phyloP scores from a whole-genome alignment of 2,888 invertebrate species.

The Sphecodes monilicornis region DNA sequence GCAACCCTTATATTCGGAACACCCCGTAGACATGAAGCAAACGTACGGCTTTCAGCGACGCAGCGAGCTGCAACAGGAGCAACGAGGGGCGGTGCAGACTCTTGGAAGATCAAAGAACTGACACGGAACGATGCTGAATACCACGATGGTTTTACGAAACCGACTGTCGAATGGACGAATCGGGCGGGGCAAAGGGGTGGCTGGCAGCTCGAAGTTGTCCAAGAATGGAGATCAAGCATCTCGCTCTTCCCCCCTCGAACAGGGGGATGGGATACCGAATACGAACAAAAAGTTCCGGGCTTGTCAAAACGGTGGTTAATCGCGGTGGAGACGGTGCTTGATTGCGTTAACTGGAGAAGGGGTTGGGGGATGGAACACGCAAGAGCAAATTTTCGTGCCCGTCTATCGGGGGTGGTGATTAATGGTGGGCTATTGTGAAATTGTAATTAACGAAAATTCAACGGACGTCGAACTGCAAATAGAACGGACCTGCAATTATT shows the following conservation, averaged over 20 bases:
- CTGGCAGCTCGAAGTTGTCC: slow-evolving; percentile 27
- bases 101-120: slow-evolving; percentile 77
- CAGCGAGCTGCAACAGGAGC: slow-evolving; percentile 10
- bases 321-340: slow-evolving; percentile 34
- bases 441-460: slow-evolving; percentile 60
- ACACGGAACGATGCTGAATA: slow-evolving; percentile 70
- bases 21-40: slow-evolving; percentile 2
- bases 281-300: slow-evolving; percentile 43
- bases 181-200: slow-evolving; percentile 41
- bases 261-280: slow-evolving; percentile 50
- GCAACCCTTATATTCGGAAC: neutral
- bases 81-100: slow-evolving; percentile 29
- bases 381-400: slow-evolving; percentile 18
- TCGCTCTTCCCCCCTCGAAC: neutral
- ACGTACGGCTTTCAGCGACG: slow-evolving; percentile 28
- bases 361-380: neutral
- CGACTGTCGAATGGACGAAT: slow-evolving; percentile 69
- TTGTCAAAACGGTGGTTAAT: slow-evolving; percentile 54
- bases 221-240: slow-evolving; percentile 48
- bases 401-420: slow-evolving; percentile 39
- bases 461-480: slow-evolving; percentile 44
- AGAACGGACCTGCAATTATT: slow-evolving; percentile 46
- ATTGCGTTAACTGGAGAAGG: neutral
- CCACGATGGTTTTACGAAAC: slow-evolving; percentile 76
- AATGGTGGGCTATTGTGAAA: slow-evolving; percentile 54